These are phyloP conservation scores for Tryphoninae sp. DNA, from an alignment of 2,888 invertebrate genomes.

Conservation along the genomic window DNA sequence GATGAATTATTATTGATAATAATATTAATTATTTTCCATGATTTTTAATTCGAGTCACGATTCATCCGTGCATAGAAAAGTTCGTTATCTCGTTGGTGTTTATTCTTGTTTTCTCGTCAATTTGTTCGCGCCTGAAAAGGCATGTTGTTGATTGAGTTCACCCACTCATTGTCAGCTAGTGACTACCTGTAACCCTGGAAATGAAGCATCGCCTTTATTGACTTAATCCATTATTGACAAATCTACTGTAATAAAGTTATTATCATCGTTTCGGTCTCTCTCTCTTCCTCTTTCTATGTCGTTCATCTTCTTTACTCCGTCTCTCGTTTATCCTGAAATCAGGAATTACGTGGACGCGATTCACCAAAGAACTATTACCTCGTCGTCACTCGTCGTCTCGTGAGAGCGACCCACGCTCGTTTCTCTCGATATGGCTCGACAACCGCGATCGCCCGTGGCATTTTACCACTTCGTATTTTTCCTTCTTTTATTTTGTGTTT, in stretches of 20 bases:
- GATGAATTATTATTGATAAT: not conserved
- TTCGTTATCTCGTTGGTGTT: not conserved
- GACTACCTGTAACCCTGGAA: slow-evolving; percentile 22
- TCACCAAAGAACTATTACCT: slow-evolving; percentile 18
- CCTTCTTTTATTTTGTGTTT: not conserved
- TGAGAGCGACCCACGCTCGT: slow-evolving; percentile 53
- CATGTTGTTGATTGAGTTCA: slow-evolving; percentile 49
- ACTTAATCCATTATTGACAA: slow-evolving; percentile 25
- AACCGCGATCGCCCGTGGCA: slow-evolving; percentile 43
- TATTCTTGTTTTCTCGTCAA: not conserved
- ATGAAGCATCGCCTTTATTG: slow-evolving; percentile 41
- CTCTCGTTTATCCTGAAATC: slow-evolving; percentile 55
- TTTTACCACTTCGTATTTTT: slow-evolving; percentile 48
- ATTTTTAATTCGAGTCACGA: not conserved
- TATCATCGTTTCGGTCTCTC: slow-evolving; percentile 21
- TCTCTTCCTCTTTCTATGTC: not conserved
- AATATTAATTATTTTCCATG: not conserved
- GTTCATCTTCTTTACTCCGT: not conserved
- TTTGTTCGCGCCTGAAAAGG: slow-evolving; percentile 34
- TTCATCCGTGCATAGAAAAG: not conserved
- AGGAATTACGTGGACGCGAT: slow-evolving; percentile 35
- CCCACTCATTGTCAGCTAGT: slow-evolving; percentile 42
- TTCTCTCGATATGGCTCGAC: slow-evolving; percentile 59
- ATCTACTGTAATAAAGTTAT: slow-evolving; percentile 13
- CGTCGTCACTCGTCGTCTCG: slow-evolving; percentile 17